Evolutionary conservation across 1,140 invertebrate species (phyloP).

Genomic region (Drosophila ficusphila): DNA sequence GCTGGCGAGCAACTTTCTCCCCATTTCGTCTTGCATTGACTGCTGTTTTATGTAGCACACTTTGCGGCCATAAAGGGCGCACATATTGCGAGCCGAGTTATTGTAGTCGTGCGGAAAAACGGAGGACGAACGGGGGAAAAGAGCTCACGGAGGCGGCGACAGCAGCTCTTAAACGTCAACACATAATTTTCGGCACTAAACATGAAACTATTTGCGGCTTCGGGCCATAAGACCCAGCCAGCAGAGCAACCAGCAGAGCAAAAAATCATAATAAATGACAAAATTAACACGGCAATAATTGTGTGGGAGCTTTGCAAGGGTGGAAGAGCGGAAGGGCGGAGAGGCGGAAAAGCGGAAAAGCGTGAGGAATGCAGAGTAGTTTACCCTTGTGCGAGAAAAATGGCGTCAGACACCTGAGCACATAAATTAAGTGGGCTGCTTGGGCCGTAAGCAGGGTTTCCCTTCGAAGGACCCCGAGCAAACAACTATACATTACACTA

Average conservation of each 20-base stretch:
- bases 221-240: constrained; percentile 13
- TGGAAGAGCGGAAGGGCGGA: too few relatives aligned
- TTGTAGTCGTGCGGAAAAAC: constrained; percentile 4
- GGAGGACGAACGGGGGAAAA: background rate
- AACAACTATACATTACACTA: constrained; percentile 37
- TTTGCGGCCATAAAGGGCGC: constrained; percentile 64
- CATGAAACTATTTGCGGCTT: constrained; percentile 68
- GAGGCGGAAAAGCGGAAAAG: too few relatives aligned
- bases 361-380: constrained; percentile 32
- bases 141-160: constrained; percentile 5
- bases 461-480: constrained; percentile 12
- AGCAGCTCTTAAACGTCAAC: constrained; percentile 53
- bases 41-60: constrained; percentile 67
- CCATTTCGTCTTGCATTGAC: constrained; percentile 41
- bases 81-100: constrained; percentile 55
- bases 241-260: background rate
- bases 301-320: too few relatives aligned
- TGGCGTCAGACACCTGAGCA: constrained; percentile 47
- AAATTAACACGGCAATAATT: constrained; percentile 79
- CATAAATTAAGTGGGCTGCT: constrained; percentile 57
- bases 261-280: constrained; percentile 76
- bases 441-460: background rate
- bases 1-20: constrained; percentile 13
- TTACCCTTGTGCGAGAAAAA: constrained; percentile 26
- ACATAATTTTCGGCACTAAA: constrained; percentile 75